Base-by-base conservation (phyloP, 2,113 vertebrate species). In the Grallaria varia region DNA sequence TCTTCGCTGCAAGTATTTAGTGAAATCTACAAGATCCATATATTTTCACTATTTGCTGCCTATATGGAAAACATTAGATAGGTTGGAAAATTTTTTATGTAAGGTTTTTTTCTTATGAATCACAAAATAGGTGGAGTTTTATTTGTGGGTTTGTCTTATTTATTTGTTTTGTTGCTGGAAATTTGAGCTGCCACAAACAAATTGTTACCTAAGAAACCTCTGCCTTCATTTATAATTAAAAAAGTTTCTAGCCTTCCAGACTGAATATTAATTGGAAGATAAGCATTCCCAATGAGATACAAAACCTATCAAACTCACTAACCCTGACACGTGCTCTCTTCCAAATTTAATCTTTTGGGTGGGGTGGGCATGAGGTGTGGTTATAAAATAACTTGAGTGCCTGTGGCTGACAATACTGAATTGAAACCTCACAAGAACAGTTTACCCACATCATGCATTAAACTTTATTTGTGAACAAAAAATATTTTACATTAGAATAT, bases 401-500 rank as follows among this genome's bases (percentile, higher is more conserved):
- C 76, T 86, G 72, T 92, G 85, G 86, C 85, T 90, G 37, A 27
- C 59, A 74, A 18, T 39, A 55, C 23, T 77, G 45, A 85, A 55
- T 35, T 80, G 52, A 92, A 97, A 94, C 68, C 82, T 92, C 92
- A 88, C 68, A 88, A 86, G 90, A 87, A 92, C 74, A 45, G 12
- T 84, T 92, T 71, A 60, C 80, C 50, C 45, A 49, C n/a, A 62
- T 53, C 55, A 56, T 25, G 24, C 37, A 88, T 59, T 58, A 92
- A 84, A 71, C 5, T 5, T 74, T 58, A 62, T 55, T 87, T 67
- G 31, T 50, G 72, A 93, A 47, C 6, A 83, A 92, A 67, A 84
- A 67, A 5, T 60, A 72, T 44, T 88, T 87, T 69, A 37, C 76
- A 80, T 92, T 90, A 92, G 27, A 52, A 74, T 66, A 53, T 76